Conservation (phyloP, 1,140 invertebrate genomes). For the Drosophila sucinea region DNA sequence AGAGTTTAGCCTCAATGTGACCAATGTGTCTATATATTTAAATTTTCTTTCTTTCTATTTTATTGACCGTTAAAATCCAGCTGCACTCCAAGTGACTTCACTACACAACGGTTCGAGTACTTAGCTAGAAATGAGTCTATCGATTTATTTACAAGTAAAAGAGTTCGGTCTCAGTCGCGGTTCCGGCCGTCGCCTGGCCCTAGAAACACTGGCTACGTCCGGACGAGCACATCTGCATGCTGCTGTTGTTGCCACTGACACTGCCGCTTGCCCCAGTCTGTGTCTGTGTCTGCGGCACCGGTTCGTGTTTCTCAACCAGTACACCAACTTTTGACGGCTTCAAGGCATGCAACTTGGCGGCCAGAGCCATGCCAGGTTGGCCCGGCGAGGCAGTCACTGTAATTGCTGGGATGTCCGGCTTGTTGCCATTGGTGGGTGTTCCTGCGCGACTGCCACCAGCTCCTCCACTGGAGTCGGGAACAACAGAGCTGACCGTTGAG, state of each 20-base stretch:
- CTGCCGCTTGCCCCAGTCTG: constrained; percentile 23
- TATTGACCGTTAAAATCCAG: constrained; percentile 32
- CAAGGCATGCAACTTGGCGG: constrained; percentile 11
- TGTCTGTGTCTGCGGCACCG: neutral
- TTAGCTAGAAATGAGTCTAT: constrained; percentile 27
- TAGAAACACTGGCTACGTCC: constrained; percentile 63
- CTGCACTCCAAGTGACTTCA: constrained; percentile 28
- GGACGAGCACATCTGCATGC: constrained; percentile 40
- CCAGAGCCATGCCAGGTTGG: constrained; percentile 18
- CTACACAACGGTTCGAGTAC: constrained; percentile 30
- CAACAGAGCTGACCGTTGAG: constrained; percentile 10
- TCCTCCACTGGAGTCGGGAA: constrained; percentile 17
- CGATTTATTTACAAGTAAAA: constrained; percentile 57
- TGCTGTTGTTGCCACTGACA: neutral
- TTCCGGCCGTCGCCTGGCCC: constrained; percentile 23
- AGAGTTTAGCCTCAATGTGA: constrained; percentile 47
- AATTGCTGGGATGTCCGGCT: constrained; percentile 62
- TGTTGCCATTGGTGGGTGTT: constrained; percentile 46
- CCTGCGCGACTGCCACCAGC: constrained; percentile 40
- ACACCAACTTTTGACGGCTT: constrained; percentile 9
- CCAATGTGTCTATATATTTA: constrained; percentile 18
- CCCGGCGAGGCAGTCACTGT: constrained; percentile 61
- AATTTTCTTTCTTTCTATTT: constrained; percentile 16
- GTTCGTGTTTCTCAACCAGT: constrained; percentile 1
- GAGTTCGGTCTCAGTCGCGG: constrained; percentile 23